A percentile compares a stretch with the other conserved stretches of the same genome.
Conservation (phyloP, 2,797 vertebrate species). For the Intellagama lesueurii region DNA sequence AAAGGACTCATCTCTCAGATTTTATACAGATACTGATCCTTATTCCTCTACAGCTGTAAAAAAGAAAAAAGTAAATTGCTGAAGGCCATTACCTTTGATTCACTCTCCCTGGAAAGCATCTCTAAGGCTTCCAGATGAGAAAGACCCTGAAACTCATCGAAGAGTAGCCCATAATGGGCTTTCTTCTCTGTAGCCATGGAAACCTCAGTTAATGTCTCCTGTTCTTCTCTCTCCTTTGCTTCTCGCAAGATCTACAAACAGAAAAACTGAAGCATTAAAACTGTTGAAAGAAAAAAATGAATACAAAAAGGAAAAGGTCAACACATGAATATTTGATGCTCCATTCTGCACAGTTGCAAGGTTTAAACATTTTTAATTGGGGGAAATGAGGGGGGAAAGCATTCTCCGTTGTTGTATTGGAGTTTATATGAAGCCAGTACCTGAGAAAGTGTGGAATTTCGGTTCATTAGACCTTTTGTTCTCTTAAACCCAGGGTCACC, state of each 20-base stretch:
- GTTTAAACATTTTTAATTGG: conserved; percentile 35
- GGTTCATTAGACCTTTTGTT: conserved; percentile 93
- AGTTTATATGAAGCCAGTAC: conserved; percentile 69
- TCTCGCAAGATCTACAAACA: conserved; percentile 90
- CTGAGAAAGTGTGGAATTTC: conserved; percentile 92
- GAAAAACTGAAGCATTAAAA: conserved; percentile 56
- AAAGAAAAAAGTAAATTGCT: conserved; percentile 59
- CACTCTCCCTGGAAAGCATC: conserved; percentile 94
- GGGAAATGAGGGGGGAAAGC: conserved; percentile 25
- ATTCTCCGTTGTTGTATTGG: neutral
- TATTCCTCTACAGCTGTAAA: conserved; percentile 52
- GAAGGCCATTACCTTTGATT: conserved; percentile 88
- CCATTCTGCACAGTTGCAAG: conserved; percentile 21
- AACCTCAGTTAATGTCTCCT: conserved; percentile 80
- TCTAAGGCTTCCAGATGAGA: conserved; percentile 97
- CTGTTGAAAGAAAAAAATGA: conserved; percentile 18
- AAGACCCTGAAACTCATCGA: conserved; percentile 97
- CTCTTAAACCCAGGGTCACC: conserved; percentile 97
- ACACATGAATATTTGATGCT: neutral
- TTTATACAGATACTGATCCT: conserved; percentile 41
- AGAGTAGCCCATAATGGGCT: conserved; percentile 95
- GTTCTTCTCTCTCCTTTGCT: conserved; percentile 93
- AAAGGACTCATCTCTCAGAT: conserved; percentile 5
- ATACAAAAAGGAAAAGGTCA: conserved; percentile 7
- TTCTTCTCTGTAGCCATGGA: conserved; percentile 84